Conservation (phyloP, 2,888 invertebrate species). For the Epinotia brunnichana region DNA sequence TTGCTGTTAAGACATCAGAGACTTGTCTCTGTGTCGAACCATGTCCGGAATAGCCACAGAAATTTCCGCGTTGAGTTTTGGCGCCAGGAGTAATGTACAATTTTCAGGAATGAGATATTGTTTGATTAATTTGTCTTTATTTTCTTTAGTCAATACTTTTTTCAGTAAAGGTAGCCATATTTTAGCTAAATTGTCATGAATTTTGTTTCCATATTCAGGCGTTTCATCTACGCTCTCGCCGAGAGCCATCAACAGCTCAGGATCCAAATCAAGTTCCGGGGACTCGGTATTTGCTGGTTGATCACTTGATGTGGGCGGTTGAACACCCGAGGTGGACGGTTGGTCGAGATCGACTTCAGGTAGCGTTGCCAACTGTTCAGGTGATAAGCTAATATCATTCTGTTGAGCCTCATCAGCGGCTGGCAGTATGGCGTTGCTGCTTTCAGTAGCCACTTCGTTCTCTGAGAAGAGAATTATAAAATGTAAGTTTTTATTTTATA, state of each 20-base stretch:
- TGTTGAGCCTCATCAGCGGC: neutral
- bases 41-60: neutral
- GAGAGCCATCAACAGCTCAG: neutral
- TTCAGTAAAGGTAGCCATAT: neutral
- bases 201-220: neutral
- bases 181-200: neutral
- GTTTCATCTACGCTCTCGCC: neutral
- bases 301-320: neutral
- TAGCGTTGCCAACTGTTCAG: slow-evolving; percentile 4
- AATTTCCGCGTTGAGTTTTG: neutral
- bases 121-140: neutral
- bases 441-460: too few relatives aligned
- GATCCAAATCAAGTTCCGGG: neutral
- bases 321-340: neutral
- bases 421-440: too few relatives aligned
- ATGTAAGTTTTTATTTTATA: too few relatives aligned
- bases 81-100: neutral
- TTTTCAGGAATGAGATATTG: neutral
- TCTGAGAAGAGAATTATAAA: too few relatives aligned
- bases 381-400: neutral
- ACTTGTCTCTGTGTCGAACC: too few relatives aligned
- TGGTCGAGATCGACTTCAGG: neutral
- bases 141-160: neutral
- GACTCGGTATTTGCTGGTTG: slow-evolving; percentile 4
- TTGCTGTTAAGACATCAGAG: too few relatives aligned